These are phyloP conservation scores for Ciconia maguari DNA, from an alignment of 2,113 vertebrate genomes.

Conservation along the genomic window DNA sequence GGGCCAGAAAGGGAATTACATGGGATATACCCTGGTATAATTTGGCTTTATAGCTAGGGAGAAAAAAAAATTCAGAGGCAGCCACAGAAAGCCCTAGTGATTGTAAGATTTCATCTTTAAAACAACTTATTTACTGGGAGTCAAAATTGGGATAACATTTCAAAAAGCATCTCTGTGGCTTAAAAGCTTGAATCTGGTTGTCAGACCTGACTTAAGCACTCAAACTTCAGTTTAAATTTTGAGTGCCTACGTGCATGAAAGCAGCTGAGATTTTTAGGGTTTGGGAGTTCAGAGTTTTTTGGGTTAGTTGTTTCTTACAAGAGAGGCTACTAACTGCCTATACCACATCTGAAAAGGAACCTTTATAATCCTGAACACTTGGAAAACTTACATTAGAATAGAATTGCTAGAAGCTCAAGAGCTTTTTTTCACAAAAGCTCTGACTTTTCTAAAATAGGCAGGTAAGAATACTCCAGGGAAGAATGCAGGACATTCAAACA, in stretches of 20 bases:
- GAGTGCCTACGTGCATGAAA: accelerated
- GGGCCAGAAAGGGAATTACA: constrained; percentile 39
- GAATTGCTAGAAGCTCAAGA: background rate
- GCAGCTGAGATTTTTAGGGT: background rate
- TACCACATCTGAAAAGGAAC: background rate
- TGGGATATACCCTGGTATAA: constrained; percentile 24
- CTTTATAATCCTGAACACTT: background rate
- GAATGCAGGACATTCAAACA: background rate
- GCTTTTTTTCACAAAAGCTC: background rate
- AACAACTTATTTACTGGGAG: background rate
- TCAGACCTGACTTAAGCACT: background rate
- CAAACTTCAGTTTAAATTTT: background rate
- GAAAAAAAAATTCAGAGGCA: background rate
- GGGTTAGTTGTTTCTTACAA: background rate
- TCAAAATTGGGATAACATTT: background rate
- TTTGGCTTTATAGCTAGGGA: background rate
- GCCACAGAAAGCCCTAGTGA: background rate
- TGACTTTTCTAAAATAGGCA: background rate
- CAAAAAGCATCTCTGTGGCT: background rate
- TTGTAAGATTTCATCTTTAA: background rate
- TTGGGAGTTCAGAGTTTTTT: background rate
- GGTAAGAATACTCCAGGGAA: background rate
- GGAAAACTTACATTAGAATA: background rate
- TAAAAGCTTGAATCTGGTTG: background rate
- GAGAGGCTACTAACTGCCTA: background rate